phyloP scores from a whole-genome alignment of 2,113 vertebrate genomes.

The Rhabdomys dilectus region DNA sequence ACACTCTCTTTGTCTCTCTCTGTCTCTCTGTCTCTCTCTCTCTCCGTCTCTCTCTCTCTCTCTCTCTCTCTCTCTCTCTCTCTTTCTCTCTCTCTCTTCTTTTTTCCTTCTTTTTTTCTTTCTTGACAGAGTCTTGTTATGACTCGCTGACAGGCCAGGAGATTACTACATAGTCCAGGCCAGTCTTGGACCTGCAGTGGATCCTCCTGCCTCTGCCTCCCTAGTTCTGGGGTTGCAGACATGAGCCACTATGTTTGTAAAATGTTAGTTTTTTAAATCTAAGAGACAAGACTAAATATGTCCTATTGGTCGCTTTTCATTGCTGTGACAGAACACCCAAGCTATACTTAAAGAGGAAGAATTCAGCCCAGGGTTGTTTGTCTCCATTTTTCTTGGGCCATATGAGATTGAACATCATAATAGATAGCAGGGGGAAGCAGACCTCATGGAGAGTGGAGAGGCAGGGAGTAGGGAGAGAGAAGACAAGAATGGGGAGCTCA shows the following conservation, averaged over 20 bases:
- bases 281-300: background rate
- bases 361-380: background rate
- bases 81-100: too few relatives aligned
- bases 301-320: background rate
- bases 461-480: background rate
- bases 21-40: fast-evolving
- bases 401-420: too few relatives aligned
- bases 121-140: background rate
- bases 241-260: background rate
- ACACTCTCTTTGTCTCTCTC: fast-evolving
- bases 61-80: fast-evolving
- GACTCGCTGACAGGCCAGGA: background rate
- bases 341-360: background rate
- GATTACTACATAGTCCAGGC: background rate
- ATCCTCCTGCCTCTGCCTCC: background rate
- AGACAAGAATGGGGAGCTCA: too few relatives aligned
- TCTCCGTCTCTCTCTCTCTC: too few relatives aligned
- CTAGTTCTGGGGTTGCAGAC: background rate
- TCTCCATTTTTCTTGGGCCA: background rate
- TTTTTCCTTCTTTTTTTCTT: too few relatives aligned
- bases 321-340: background rate
- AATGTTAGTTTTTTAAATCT: background rate
- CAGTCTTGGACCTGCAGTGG: background rate
- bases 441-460: background rate
- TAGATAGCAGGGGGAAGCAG: background rate